These are phyloP conservation scores for Andrena hattorfiana DNA, from an alignment of 2,888 invertebrate genomes.

Conservation along the genomic window DNA sequence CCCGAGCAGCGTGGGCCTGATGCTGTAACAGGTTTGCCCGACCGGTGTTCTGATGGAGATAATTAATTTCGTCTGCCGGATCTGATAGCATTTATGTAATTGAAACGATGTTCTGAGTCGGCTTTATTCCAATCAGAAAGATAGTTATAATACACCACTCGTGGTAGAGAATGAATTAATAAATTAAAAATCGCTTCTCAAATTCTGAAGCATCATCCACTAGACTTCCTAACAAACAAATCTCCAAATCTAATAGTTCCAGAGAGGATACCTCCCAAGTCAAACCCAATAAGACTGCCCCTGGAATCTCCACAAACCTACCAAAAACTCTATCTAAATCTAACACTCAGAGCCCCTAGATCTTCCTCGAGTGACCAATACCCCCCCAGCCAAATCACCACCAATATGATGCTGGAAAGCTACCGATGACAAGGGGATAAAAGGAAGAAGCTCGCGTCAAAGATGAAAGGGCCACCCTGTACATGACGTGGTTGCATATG, in stretches of 20 bases:
- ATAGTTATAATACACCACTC: too few species aligned
- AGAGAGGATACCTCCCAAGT: too few species aligned
- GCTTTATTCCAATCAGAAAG: too few species aligned
- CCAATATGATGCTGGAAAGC: neutral
- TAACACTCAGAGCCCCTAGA: neutral
- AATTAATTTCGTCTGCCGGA: conserved; percentile 1
- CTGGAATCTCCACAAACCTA: too few species aligned
- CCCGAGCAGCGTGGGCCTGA: neutral
- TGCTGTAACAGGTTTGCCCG: neutral
- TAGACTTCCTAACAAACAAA: too few species aligned
- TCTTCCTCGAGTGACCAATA: neutral
- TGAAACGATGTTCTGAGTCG: too few species aligned
- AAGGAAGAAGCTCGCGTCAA: neutral
- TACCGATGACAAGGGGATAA: neutral
- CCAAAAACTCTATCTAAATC: neutral
- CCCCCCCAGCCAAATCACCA: too few species aligned
- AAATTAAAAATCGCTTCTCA: too few species aligned
- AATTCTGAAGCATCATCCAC: too few species aligned
- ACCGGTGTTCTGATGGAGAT: conserved; percentile 1
- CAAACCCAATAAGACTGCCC: too few species aligned
- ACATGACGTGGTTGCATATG: conserved; percentile 54
- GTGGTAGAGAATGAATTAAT: too few species aligned
- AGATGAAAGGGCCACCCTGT: conserved; percentile 51
- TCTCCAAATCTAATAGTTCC: too few species aligned
- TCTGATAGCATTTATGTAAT: neutral